Base-by-base conservation (phyloP, 2,888 invertebrate species). In the Rhorus exstirpatorius region DNA sequence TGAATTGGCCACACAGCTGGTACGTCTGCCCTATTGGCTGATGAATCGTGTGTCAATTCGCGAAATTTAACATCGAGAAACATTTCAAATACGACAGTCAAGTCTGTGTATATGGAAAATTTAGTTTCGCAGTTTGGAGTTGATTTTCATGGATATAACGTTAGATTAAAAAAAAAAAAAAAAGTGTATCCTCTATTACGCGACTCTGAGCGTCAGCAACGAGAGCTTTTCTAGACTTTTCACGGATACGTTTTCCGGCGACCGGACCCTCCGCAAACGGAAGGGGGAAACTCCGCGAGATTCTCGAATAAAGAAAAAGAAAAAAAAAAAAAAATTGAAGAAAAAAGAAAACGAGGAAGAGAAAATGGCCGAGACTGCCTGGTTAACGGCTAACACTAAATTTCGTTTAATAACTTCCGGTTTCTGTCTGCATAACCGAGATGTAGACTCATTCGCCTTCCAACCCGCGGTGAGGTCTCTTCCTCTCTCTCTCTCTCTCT, bases 361-460 rank as follows among this genome's bases (percentile, higher is more conserved):
- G 49, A 61, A 49, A 74, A 19, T 10, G 35, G 24, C 53, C 10
- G 8, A 21, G 19, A 26, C 49, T 58, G 60, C 55, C 78, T 76
- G 80, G 79, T 84, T 87, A 88, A 89, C 87, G 86, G 86, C 75
- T 81, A 80, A 86, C 85, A 87, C 84, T 88, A 89, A 90, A 89
- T 90, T 89, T 87, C 85, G 84, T 89, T 90, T 90, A 90, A 88
- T 89, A 89, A 90, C 88, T 89, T 89, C 88, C 88, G 84, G 84
- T 70, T 38, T 80, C 63, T 70, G 68, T 51, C 58, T 51, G 26
- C 49, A 63, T 51, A 38, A 58, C 44, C 65, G 72, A 79, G 60
- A 74, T 67, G 67, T 51, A 74, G 72, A 51, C 67, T 55, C 63
- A 49, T 53, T 78, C 61, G 63, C 84, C 49, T 77, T 76, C 79